Conservation (phyloP, 2,113 vertebrate genomes). For the Python bivittatus region DNA sequence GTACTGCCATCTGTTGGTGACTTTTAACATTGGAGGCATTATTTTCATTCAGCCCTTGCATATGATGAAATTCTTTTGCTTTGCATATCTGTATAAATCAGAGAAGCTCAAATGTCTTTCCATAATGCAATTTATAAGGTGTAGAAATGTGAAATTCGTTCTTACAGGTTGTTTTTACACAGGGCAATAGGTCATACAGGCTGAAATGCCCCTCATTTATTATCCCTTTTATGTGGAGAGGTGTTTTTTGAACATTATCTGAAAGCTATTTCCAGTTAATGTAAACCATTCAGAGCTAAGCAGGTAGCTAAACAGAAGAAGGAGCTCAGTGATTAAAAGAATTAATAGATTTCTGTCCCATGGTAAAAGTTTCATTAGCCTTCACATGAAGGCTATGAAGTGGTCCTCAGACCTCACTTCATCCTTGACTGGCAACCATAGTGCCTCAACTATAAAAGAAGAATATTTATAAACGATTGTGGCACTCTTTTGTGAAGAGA, state of each 20-base stretch:
- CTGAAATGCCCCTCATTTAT: background rate
- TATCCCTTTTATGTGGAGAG: background rate
- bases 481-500: background rate
- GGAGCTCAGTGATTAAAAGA: background rate
- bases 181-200: background rate
- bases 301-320: background rate
- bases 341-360: background rate
- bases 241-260: background rate
- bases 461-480: background rate
- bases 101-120: background rate
- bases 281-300: background rate
- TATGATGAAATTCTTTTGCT: background rate
- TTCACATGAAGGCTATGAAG: background rate
- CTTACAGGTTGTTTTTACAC: background rate
- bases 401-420: background rate
- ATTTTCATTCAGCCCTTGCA: background rate
- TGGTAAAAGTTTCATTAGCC: background rate
- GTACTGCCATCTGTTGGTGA: background rate
- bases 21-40: background rate
- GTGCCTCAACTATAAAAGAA: background rate
- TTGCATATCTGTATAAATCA: background rate
- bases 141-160: background rate
- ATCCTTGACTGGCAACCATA: background rate
- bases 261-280: background rate
- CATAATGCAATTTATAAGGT: background rate